Base-by-base conservation (phyloP, 2,113 vertebrate genomes). In the Coregonus clupeaformis region DNA sequence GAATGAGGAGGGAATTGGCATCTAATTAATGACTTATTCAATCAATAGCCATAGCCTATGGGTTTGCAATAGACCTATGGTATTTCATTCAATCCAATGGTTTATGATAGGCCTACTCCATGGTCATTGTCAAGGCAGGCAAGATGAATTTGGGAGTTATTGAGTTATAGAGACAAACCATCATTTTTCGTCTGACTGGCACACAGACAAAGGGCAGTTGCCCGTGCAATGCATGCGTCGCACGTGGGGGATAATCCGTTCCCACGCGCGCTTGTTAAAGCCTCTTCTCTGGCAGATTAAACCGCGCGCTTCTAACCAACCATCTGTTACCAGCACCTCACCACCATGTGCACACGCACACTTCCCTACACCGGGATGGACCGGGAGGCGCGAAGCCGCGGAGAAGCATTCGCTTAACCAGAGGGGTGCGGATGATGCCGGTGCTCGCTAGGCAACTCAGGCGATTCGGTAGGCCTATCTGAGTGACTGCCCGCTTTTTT, bases 231-330 rank as follows among this genome's bases (percentile, higher is more conserved):
- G 57, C 57, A 60, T 29, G 25, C 63, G 67, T 22, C 36, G 67
- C 67, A 68, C 67, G 67, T 68, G 22, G 57, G 77, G 2, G 60
- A 63, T 89, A 91, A 90, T 89, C 88, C 85, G 71, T 60, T 73
- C 72, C 77, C 78, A 47, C 69, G 75, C 67, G 83, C 82, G 68
- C 71, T 69, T 69, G 77, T 82, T 78, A 89, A 89, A 90, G 79
- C 85, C 60, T 72, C 84, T 87, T 85, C 79, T 45, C 24, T 71
- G 82, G 69, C 82, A 87, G 89, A 90, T 90, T 91, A 90, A 73
- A 29, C 69, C 80, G 72, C 83, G 69, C 80, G 72, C 83, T 82
- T 18, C 49, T 18, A 52, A 52, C 68, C 75, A 67, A 73, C 90
- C 90, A 90, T 91, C 90, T 91, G 90, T 75, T 85, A 83, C 76